Evolutionary conservation across 2,113 vertebrate species (phyloP).

Genomic region (Sylvilagus bachmani): DNA sequence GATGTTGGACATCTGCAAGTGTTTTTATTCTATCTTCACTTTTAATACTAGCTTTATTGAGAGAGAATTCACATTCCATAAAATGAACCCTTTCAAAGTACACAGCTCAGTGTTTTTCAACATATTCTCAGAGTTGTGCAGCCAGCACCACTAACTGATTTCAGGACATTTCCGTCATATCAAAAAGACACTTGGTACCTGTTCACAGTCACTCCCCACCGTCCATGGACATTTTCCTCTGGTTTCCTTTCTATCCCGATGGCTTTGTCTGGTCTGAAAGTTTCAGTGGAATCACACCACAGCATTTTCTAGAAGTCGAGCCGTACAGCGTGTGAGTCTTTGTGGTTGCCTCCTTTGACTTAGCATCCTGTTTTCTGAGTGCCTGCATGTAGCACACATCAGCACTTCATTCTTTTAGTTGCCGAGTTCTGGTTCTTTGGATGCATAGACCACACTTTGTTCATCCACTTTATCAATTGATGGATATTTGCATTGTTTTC

Average conservation of each 20-base stretch:
- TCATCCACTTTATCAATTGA: not conserved
- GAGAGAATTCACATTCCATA: not conserved
- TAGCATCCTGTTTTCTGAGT: not conserved
- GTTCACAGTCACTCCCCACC: not conserved
- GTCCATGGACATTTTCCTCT: not conserved
- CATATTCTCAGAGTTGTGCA: not conserved
- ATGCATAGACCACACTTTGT: not conserved
- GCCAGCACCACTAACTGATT: not conserved
- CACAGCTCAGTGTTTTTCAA: not conserved
- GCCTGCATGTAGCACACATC: too few species aligned
- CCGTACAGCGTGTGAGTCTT: not conserved
- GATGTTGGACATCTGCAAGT: not conserved
- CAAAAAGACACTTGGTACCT: not conserved
- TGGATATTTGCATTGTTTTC: not conserved
- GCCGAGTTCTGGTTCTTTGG: not conserved
- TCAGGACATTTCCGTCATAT: not conserved
- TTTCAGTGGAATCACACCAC: not conserved
- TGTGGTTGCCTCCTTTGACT: not conserved
- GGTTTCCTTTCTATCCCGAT: not conserved
- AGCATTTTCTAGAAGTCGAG: not conserved
- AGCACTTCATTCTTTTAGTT: not conserved
- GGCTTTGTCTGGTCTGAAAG: not conserved
- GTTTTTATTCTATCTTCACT: constrained; percentile 13
- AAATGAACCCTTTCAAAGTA: not conserved
- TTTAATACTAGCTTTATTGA: not conserved